Evolutionary conservation across 2,797 vertebrate species (phyloP).

Genomic region (Cryptoprocta ferox): DNA sequence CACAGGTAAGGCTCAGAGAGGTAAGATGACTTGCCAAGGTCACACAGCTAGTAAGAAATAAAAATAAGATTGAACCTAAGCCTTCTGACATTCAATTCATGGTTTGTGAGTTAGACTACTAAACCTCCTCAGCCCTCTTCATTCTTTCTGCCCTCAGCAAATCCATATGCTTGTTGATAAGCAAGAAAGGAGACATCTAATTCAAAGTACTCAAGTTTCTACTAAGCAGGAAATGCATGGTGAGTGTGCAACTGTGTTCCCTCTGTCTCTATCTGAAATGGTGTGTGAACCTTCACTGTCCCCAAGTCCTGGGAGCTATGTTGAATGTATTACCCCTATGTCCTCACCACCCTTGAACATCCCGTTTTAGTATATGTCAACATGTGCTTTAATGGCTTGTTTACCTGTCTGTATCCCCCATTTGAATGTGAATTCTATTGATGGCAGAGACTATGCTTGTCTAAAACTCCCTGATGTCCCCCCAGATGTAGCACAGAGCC

Average conservation of each 20-base stretch:
- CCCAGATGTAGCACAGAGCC: not conserved
- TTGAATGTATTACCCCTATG: not conserved
- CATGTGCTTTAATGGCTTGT: not conserved
- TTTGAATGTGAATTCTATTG: not conserved
- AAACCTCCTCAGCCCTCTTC: not conserved
- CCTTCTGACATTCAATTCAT: not conserved
- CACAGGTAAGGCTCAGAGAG: not conserved
- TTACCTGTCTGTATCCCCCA: not conserved
- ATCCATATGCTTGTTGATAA: not conserved
- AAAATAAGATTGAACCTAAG: not conserved
- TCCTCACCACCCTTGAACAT: not conserved
- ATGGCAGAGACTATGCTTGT: not conserved
- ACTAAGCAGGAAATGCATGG: not conserved
- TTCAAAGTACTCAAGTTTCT: not conserved
- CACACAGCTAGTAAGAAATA: not conserved
- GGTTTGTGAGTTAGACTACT: not conserved
- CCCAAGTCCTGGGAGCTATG: not conserved
- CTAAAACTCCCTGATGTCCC: not conserved
- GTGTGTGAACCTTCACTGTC: not conserved
- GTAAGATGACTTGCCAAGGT: not conserved
- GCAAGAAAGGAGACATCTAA: not conserved
- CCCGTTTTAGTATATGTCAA: not conserved
- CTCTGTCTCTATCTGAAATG: not conserved
- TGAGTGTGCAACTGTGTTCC: not conserved
- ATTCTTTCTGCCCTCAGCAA: not conserved